Evolutionary conservation across 2,797 vertebrate species (phyloP), one percentile per base, ranked within the genome.

Genomic region (Mormyrus hasselquistii): DNA sequence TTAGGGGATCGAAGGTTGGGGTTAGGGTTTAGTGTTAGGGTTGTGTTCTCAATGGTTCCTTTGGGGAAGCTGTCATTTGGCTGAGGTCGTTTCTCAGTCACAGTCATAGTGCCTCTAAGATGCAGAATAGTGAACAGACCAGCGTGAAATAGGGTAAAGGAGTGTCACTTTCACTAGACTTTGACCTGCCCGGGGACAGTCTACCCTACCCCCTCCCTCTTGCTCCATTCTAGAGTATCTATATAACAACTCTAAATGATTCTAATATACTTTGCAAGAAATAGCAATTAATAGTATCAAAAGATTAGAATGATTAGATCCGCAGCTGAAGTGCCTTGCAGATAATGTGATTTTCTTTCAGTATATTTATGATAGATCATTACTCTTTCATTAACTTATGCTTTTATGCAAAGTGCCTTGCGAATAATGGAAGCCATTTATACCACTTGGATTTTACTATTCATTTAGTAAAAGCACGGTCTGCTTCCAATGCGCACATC

Each of bases 271-370:
- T 90, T 55, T 62, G 4, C 83, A 88, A 57, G 87, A 88, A 62
- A 82, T 29, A 41, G 87, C 90, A 89, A 91, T 90, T 34, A 55
- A 86, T 86, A 38, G 85, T 57, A 57, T 55, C 85, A 86, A 52
- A 55, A 89, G 88, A 87, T 85, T 83, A 57, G 86, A 91, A 91
- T 89, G 73, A 90, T 91, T 90, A 89, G 62, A 91, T 29, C 89
- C 47, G 29, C 76, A 89, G 90, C 87, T 93, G 92, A 91, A 91
- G 88, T 86, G 87, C 88, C 91, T 92, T 88, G 91, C 91, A 91
- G 90, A 91, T 92, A 89, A 90, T 91, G 89, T 92, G 91, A 88
- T 73, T 91, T 65, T 88, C 89, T 89, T 90, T 92, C 91, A 92
- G 88, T 83, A 91, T 92, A 92, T 92, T 92, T 90, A 90, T 91